Evolutionary conservation across 2,888 invertebrate species (phyloP), one percentile per base, ranked within the genome.

Genomic region (Drosophila anomelani): DNA sequence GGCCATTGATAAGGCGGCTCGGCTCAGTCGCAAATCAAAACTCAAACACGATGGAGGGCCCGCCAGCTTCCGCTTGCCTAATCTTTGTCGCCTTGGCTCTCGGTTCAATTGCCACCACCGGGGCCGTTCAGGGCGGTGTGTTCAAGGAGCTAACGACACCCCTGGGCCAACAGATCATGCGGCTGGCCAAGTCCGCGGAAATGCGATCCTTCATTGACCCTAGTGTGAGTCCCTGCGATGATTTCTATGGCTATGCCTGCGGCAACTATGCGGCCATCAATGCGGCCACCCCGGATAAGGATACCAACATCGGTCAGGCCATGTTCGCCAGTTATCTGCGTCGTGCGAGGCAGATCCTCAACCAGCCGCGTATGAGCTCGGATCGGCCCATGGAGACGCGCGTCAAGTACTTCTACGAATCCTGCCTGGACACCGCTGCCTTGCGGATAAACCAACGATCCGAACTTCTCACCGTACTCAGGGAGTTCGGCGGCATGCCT

Each of bases 321-420:
- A 49, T 92, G 4, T 61, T 78, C 5, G 83, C 76, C 1, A 84
- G 80, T n/a, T 90, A 91, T 29, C 69, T 82, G 51, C 84, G 89
- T 4, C 88, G 88, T 1, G 64, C 90, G 13, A 63, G 79, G 32
- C 77, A 79, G 9, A 49, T 91, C 29, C 58, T 92, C 4, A 78
- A 74, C 5, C 63, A 66, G 17, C 85, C 82, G 5, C 82, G 85
- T 13, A 57, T 74, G 26, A 89, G 77, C 51, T 87, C 78, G 13
- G 91, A 91, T 36, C 80, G 78, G 26, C 61, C 79, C 15, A 87
- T 89, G 32, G 90, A 89, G 36, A 84, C 84, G 9, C 81, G 83
- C 4, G 88, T 91, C 1, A 92, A 91, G 71, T 91, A 91, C 36
- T 92, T 92, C 54, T 91, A 91, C 47, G 90, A 92, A 6, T 92